These are phyloP conservation scores for Troides oblongomaculatus DNA, from an alignment of 2,888 invertebrate species.

Conservation along the genomic window DNA sequence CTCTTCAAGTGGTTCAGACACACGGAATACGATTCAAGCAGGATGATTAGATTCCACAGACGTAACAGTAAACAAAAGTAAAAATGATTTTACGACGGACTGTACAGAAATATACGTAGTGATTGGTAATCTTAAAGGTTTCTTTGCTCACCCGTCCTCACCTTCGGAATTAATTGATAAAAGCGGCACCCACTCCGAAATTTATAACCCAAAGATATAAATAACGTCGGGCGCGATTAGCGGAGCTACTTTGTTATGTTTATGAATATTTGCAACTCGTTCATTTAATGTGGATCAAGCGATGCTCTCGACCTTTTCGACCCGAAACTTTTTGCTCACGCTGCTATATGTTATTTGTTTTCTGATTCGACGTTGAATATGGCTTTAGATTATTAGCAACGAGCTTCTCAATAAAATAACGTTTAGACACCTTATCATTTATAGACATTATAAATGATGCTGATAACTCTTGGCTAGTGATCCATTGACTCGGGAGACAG, in stretches of 20 bases:
- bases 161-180: conserved; percentile 30
- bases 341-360: conserved; percentile 8
- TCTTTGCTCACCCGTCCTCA: conserved; percentile 27
- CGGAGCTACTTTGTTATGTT: conserved; percentile 28
- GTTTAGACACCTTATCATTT: background rate
- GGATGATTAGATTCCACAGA: too few relatives aligned
- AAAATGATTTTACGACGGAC: background rate
- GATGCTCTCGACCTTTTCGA: conserved; percentile 19
- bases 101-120: conserved; percentile 1
- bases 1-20: too few relatives aligned
- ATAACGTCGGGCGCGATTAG: conserved; percentile 25
- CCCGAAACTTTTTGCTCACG: conserved; percentile 9
- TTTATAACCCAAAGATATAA: conserved; percentile 27
- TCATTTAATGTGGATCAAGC: conserved; percentile 29
- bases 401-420: background rate
- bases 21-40: too few relatives aligned
- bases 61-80: background rate
- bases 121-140: conserved; percentile 13
- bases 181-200: conserved; percentile 20
- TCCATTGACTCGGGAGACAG: too few relatives aligned
- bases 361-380: conserved; percentile 8
- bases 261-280: conserved; percentile 25
- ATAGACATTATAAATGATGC: background rate
- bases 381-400: conserved; percentile 12
- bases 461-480: too few relatives aligned